These are phyloP conservation scores for Leptinotarsa defecta DNA, from an alignment of 1,140 invertebrate species.

Conservation along the genomic window DNA sequence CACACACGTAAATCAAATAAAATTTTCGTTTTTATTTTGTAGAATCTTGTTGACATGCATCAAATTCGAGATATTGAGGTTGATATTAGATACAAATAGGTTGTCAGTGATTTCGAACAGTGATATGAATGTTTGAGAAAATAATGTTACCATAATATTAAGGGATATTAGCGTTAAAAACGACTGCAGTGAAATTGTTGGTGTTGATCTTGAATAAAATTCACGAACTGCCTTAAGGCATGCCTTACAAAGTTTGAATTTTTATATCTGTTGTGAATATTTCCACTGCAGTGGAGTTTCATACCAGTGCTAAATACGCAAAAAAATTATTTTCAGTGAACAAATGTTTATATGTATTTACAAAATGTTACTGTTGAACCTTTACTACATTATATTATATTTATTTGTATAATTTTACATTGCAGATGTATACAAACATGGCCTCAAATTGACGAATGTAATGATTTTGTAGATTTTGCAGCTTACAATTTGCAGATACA, in stretches of 20 bases:
- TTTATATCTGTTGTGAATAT: conserved; percentile 46
- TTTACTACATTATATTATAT: conserved; percentile 41
- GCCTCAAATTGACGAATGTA: conserved; percentile 32
- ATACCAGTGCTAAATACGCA: conserved; percentile 35
- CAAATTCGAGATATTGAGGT: conserved; percentile 24
- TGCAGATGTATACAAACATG: conserved; percentile 33
- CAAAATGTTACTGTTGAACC: conserved; percentile 46
- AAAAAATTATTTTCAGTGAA: conserved; percentile 41
- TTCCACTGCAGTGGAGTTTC: conserved; percentile 39
- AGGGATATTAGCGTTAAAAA: conserved; percentile 32
- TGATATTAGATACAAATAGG: conserved; percentile 29
- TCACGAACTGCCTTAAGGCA: conserved; percentile 49
- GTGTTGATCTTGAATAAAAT: conserved; percentile 39
- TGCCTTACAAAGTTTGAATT: conserved; percentile 50
- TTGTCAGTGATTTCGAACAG: conserved; percentile 32
- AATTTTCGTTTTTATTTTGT: background rate
- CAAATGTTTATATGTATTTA: conserved; percentile 45
- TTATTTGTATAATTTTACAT: conserved; percentile 40
- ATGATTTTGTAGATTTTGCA: conserved; percentile 28
- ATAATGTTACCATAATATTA: conserved; percentile 42
- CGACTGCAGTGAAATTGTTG: conserved; percentile 39
- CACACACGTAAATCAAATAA: background rate
- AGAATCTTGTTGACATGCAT: background rate
- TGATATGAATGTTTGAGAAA: conserved; percentile 35
- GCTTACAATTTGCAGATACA: conserved; percentile 32